A percentile compares a stretch with the other conserved stretches of the same genome.
Conservation (phyloP, 2,113 vertebrate genomes). For the Sisor rabdophorus region DNA sequence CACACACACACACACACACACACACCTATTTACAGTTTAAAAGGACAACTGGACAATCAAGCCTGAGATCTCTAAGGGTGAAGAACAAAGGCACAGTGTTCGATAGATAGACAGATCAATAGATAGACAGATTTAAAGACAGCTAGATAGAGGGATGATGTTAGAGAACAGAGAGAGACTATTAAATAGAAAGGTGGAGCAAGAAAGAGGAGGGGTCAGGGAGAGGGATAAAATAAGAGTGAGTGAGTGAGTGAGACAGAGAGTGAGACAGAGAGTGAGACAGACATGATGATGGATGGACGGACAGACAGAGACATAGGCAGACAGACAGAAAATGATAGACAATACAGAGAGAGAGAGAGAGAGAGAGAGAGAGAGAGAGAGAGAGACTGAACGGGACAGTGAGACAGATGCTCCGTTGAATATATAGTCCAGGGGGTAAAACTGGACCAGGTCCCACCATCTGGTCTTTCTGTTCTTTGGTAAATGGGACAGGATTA, state of each 20-base stretch:
- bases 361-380: not conserved
- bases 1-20: not conserved
- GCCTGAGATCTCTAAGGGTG: no score
- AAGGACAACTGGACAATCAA: not conserved
- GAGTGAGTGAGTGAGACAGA: not conserved
- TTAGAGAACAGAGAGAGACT: no score
- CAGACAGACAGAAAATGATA: not conserved
- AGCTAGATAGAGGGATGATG: no score
- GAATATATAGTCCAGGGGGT: not conserved
- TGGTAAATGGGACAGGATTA: not conserved
- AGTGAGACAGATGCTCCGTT: not conserved
- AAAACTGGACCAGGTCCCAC: not conserved
- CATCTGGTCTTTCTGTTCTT: not conserved
- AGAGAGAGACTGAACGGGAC: not conserved
- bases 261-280: not conserved
- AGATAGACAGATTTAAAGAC: no score
- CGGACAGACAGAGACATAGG: not conserved
- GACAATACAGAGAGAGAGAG: not conserved
- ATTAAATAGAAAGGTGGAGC: not conserved
- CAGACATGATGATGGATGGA: not conserved
- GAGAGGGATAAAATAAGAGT: not conserved
- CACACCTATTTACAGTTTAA: not conserved
- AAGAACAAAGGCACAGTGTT: no score
- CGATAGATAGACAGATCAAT: no score
- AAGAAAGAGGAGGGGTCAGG: not conserved